Evolutionary conservation across 2,888 invertebrate genomes (phyloP), one percentile per base, ranked within the genome.

Genomic region (Drosophila neonasuta): DNA sequence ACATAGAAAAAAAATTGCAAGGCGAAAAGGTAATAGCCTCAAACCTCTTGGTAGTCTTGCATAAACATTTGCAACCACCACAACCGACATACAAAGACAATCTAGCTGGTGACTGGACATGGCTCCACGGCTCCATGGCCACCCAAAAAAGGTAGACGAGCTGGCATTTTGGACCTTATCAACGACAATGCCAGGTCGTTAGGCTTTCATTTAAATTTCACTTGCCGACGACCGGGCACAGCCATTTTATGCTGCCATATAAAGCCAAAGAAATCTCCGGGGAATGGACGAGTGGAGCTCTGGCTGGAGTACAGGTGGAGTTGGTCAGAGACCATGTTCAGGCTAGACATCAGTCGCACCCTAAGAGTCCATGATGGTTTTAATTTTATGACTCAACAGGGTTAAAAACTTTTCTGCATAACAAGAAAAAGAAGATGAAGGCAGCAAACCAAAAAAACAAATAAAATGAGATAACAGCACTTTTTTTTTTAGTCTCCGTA

Each of bases 171-270:
- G 68, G 65, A 69, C 79, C 86, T 86, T 83, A 84, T 86, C 80
- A 78, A 86, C 85, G 74, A 78, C 82, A 80, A 77, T 74, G 82
- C 72, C 81, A 77, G 81, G 80, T 86, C 86, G 87, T 87, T 85
- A 86, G 87, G 87, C 83, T 78, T 83, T 80, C 85, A 86, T 81
- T 87, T 74, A 81, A 67, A 74, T 70, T 80, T 73, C 68, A 68
- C 69, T 69, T 69, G 64, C 71, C 73, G 79, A 64, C 61, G 58
- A 50, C 24, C 48, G 30, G 45, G 67, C 32, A 48, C 39, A 54
- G 51, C 17, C 11, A 7, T 54, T 45, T 52, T 44, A 50, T 48
- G 7, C 49, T 45, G 48, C 45, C 59, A 49, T 51, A 56, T 61
- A 55, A 65, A 68, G 68, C 51, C 41, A 57, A 65, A 67, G 61